A percentile compares a stretch with the other conserved stretches of the same genome.
These are phyloP conservation scores for Crypturellus undulatus DNA, from an alignment of 2,113 vertebrate species.

Conservation along the genomic window DNA sequence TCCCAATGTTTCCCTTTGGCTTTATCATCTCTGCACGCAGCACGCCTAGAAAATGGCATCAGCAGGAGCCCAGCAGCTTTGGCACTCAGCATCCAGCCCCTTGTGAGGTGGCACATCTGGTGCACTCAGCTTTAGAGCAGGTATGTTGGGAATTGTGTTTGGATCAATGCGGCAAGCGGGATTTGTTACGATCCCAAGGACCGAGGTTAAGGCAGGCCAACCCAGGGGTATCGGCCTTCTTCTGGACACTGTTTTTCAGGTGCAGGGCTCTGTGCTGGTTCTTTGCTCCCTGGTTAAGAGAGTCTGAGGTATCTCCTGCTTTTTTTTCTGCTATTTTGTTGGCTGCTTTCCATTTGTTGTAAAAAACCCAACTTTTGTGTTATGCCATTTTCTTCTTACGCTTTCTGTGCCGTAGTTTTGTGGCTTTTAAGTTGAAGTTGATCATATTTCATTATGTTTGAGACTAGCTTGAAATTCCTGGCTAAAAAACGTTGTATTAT, in stretches of 20 bases:
- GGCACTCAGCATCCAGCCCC: background rate
- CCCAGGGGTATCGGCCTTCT: background rate
- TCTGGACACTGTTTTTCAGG: fast-evolving
- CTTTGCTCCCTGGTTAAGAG: background rate
- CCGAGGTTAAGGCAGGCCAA: background rate
- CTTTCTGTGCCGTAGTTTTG: background rate
- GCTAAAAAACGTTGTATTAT: background rate
- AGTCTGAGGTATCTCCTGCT: background rate
- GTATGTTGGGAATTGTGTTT: background rate
- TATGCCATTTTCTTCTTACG: background rate
- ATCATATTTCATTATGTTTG: background rate
- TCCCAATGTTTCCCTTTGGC: background rate
- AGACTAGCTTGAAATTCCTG: background rate
- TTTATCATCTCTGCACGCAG: fast-evolving
- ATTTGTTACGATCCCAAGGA: background rate
- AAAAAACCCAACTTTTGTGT: background rate
- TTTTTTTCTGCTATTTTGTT: background rate
- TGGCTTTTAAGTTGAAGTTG: background rate
- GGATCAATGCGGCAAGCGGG: background rate
- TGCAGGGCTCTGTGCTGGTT: background rate
- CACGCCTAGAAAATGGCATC: background rate
- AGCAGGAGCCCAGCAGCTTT: fast-evolving
- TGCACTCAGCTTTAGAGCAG: fast-evolving
- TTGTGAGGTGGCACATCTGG: background rate
- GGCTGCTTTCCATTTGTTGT: background rate